Percentiles rank a stretch among this genome's conserved stretches.
Evolutionary conservation across 2,888 invertebrate genomes (phyloP).

Genomic region (Nesidiocoris tenuis): DNA sequence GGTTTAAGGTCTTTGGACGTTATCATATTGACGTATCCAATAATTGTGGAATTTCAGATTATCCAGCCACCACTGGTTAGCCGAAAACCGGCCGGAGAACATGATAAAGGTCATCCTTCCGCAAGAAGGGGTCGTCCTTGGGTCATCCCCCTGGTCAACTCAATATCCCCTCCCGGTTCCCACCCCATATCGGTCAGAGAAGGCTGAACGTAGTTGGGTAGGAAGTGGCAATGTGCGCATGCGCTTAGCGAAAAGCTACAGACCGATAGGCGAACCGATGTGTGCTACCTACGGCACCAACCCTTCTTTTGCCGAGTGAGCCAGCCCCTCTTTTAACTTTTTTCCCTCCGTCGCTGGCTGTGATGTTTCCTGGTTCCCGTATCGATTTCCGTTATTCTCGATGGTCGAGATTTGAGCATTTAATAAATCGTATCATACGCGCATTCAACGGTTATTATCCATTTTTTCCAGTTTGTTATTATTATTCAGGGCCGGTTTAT

Average conservation of each 20-base stretch:
- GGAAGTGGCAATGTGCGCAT: not conserved
- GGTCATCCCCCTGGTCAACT: constrained; percentile 35
- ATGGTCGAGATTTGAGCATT: not conserved
- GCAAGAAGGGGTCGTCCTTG: too few species aligned
- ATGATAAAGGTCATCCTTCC: too few species aligned
- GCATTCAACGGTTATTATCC: too few species aligned
- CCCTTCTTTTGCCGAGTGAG: not conserved
- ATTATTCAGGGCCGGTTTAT: too few species aligned
- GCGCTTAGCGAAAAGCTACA: not conserved
- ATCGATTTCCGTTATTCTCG: not conserved
- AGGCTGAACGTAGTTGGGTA: not conserved
- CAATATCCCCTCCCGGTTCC: too few species aligned
- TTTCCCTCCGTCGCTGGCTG: not conserved
- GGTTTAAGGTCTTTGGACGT: too few species aligned
- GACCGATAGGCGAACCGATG: not conserved
- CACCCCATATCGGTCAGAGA: constrained; percentile 1
- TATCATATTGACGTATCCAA: too few species aligned
- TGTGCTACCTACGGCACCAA: not conserved
- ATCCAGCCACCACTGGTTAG: too few species aligned
- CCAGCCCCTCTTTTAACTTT: not conserved
- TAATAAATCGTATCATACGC: too few species aligned
- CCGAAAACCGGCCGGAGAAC: too few species aligned
- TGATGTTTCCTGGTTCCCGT: not conserved
- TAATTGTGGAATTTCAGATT: too few species aligned
- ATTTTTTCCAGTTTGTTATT: too few species aligned